These are phyloP conservation scores for Diadophis punctatus DNA, from an alignment of 2,113 vertebrate species.

Conservation along the genomic window DNA sequence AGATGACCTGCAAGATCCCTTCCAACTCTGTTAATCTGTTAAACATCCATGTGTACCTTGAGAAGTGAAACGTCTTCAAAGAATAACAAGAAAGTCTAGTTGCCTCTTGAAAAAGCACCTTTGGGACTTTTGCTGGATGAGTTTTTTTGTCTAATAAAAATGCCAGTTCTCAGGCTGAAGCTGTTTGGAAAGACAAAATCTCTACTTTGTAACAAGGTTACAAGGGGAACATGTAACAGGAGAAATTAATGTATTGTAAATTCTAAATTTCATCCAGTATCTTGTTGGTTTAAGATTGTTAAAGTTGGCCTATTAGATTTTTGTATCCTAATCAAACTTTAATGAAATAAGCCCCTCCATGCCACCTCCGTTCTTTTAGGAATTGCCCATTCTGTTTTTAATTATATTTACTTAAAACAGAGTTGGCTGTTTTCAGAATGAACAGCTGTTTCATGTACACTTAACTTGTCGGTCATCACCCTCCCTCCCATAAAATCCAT, in stretches of 20 bases:
- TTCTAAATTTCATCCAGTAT: not conserved
- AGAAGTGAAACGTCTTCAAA: no score
- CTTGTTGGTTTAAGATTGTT: not conserved
- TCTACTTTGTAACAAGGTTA: not conserved
- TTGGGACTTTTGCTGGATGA: not conserved
- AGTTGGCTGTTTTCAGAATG: conserved; percentile 13
- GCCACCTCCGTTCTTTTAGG: not conserved
- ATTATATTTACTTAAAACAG: conserved; percentile 13
- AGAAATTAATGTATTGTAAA: not conserved
- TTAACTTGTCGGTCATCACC: conserved; percentile 49
- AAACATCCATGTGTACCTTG: no score
- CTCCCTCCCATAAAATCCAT: conserved; percentile 39
- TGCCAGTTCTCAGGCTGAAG: not conserved
- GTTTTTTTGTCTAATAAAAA: not conserved
- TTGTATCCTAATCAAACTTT: not conserved
- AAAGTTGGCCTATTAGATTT: not conserved
- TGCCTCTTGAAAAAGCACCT: no score
- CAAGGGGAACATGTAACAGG: not conserved
- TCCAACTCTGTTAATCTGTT: no score
- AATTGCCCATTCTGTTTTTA: not conserved
- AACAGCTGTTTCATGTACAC: conserved; percentile 57
- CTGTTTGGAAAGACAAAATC: not conserved
- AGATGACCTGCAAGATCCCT: no score
- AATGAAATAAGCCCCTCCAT: conserved; percentile 21
- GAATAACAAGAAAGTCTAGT: no score